phyloP scores from a whole-genome alignment of 2,888 invertebrate genomes.

The Iphiclides podalirius region DNA sequence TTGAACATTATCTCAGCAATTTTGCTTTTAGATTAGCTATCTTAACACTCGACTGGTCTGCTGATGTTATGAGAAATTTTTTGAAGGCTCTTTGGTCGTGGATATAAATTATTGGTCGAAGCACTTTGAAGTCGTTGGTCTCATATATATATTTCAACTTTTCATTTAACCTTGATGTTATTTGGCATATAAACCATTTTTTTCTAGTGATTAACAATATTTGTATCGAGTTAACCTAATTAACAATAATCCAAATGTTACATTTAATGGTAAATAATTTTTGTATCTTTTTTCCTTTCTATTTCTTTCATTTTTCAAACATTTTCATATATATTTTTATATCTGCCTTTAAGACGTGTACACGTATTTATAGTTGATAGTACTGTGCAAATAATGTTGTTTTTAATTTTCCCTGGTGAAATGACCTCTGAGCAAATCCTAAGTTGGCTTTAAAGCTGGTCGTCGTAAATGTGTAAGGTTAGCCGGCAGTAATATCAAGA shows the following conservation, averaged over 20 bases:
- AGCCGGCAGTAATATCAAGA: conserved; percentile 6
- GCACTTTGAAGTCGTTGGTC: too few relatives aligned
- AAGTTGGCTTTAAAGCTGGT: background rate
- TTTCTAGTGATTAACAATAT: too few relatives aligned
- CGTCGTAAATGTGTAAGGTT: conserved; percentile 1
- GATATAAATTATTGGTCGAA: too few relatives aligned
- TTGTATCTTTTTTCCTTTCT: background rate
- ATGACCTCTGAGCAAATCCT: background rate
- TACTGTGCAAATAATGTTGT: too few relatives aligned
- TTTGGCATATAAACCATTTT: too few relatives aligned
- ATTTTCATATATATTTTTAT: too few relatives aligned
- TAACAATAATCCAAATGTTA: background rate
- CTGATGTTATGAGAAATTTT: background rate
- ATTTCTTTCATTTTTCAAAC: too few relatives aligned
- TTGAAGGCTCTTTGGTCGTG: background rate
- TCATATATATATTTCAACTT: too few relatives aligned
- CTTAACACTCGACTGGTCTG: conserved; percentile 6
- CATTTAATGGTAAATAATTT: background rate
- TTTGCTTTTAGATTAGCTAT: conserved; percentile 18
- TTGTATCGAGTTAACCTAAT: background rate
- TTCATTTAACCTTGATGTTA: too few relatives aligned
- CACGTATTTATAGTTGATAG: too few relatives aligned
- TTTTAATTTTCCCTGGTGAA: background rate
- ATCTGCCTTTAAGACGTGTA: too few relatives aligned
- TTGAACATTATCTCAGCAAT: conserved; percentile 15